A percentile compares a stretch with the other conserved stretches of the same genome.
These are phyloP conservation scores for Rotaria socialis DNA, from an alignment of 2,888 invertebrate species.

Conservation along the genomic window DNA sequence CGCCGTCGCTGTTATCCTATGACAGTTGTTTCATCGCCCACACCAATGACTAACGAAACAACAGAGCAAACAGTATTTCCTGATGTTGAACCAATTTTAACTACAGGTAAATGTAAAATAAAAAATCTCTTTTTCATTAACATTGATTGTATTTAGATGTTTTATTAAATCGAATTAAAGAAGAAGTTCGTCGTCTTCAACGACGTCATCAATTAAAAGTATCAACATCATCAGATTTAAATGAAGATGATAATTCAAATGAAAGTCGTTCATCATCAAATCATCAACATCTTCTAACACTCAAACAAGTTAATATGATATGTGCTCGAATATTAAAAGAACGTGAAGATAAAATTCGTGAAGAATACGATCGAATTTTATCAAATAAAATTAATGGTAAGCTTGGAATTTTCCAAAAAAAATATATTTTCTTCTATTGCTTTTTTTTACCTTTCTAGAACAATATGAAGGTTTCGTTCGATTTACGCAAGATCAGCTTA, in stretches of 20 bases:
- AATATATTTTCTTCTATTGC: not conserved
- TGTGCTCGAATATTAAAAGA: slow-evolving; percentile 94
- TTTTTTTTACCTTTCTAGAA: slow-evolving; percentile 64
- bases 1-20: not conserved
- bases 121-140: not conserved
- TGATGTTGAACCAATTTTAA: slow-evolving; percentile 13
- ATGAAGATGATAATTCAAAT: not conserved
- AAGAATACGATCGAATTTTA: slow-evolving; percentile 88
- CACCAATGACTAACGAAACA: not conserved
- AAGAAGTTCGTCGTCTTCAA: slow-evolving; percentile 25
- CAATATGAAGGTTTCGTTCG: slow-evolving; percentile 98
- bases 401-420: slow-evolving; percentile 30
- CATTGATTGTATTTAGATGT: not conserved
- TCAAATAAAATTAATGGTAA: slow-evolving; percentile 77
- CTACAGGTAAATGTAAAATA: not conserved
- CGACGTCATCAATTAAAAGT: slow-evolving; percentile 29
- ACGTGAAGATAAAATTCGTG: slow-evolving; percentile 83
- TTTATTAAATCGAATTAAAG: slow-evolving; percentile 19
- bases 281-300: slow-evolving; percentile 39
- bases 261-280: not conserved
- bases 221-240: not conserved
- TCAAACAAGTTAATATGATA: slow-evolving; percentile 80
- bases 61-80: slow-evolving; percentile 22
- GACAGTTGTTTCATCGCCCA: not conserved
- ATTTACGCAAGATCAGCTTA: slow-evolving; percentile 94